Conservation (phyloP, 1,140 invertebrate species). For the Pachyrhynchus sulphureomaculatus region DNA sequence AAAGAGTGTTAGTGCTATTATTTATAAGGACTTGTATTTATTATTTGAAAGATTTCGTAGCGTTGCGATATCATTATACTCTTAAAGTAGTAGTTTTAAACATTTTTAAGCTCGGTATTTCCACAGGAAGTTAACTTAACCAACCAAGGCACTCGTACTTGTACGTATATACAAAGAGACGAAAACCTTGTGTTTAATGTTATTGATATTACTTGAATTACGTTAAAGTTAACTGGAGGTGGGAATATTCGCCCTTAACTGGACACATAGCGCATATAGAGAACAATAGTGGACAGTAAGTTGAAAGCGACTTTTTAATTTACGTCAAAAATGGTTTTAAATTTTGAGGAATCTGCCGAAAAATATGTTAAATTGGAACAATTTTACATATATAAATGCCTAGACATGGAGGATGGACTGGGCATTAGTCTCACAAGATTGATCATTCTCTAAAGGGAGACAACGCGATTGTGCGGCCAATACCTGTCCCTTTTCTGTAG, state of each 20-base stretch:
- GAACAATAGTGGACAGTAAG: slow-evolving; percentile 4
- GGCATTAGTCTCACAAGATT: no score
- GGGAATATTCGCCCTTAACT: neutral
- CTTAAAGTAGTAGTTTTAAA: slow-evolving; percentile 35
- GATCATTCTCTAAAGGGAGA: no score
- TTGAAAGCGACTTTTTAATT: slow-evolving; percentile 18
- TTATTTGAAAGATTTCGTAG: slow-evolving; percentile 22
- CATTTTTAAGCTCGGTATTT: neutral
- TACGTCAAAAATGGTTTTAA: neutral
- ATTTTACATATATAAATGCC: no score
- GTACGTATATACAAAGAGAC: no score
- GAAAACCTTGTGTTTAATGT: no score
- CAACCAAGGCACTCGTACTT: neutral
- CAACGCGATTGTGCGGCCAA: no score
- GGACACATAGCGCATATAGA: neutral
- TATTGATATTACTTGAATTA: no score
- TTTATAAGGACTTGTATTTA: slow-evolving; percentile 29
- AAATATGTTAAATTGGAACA: no score
- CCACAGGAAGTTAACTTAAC: neutral
- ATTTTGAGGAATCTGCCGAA: no score
- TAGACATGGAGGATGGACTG: no score
- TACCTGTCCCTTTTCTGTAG: no score
- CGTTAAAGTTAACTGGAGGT: neutral
- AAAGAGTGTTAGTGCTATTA: slow-evolving; percentile 38
- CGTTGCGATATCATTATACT: slow-evolving; percentile 27